Base-by-base conservation (phyloP, 1,140 invertebrate genomes). In the Manduca sexta region DNA sequence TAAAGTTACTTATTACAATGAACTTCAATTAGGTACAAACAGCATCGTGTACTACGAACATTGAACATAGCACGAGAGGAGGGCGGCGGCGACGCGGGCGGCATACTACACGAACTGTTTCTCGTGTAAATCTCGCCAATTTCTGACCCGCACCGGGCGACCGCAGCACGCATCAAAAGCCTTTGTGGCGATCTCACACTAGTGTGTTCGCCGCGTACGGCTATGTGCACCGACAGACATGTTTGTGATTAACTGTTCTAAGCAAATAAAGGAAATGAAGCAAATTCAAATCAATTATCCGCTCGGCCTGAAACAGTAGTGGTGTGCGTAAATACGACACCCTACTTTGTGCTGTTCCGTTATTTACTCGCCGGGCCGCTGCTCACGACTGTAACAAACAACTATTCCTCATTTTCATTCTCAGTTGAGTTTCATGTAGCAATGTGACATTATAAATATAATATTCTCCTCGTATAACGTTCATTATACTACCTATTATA, bases 111-210 rank as follows among this genome's bases (percentile, higher is more conserved):
- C 42, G 41, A 37, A 68, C 39, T 63, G 59, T 66, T 69, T 57
- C 57, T 69, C 51, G 60, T 69, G 67, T 62, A 74, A 73, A 75
- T 74, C 69, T 67, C 62, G 65, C 64, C 74, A 74, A 79, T 78
- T 74, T 70, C 75, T 72, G 75, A 68, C 72, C 75, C 72, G 60
- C 67, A 74, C 71, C 50, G 61, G 40, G 34, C 55, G 62, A 79
- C 80, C 77, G 65, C 74, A 76, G 64, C 63, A 65, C 69, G 63
- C 72, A 65, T 79, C 72, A 74, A 84, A 40, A 84, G 72, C 72
- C 68, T 70, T 77, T 78, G 72, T 68, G 65, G 60, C 60, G 38
- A 47, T 14, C 43, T 56, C 56, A 60, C 55, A 70, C 62, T 60
- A 60, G 59, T 64, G 68, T 64, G 65, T 62, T 64, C 48, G 56